Base-by-base conservation (phyloP, 1,140 invertebrate species). In the Drosophila sucinea region DNA sequence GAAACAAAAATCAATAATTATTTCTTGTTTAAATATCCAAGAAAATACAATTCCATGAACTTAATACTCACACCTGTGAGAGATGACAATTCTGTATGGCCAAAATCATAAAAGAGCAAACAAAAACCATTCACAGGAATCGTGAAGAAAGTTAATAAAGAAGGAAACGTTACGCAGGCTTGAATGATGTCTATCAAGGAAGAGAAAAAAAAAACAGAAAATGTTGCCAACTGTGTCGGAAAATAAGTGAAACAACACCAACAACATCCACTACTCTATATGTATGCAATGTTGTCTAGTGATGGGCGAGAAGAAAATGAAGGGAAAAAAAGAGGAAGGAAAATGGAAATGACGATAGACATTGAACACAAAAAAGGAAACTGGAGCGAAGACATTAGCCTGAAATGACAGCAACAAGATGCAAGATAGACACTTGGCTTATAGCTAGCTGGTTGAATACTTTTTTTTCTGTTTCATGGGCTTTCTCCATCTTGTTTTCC, bases 331-430 rank as follows among this genome's bases (percentile, higher is more conserved):
- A 60, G 6, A 65, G 23, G 25, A 41, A 67, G 23, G 11, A 60
- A 29, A 38, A 67, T 60, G 77, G 65, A 66, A 86, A 73, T 84
- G 84, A 87, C 84, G 77, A 74, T 70, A 87, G 84, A 87, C 84
- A 87, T 84, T 89, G 84, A 89, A 87, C 85, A 89, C 70, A 78
- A 84, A 89, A 84, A 84, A 76, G 80, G 80, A 89, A 89, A 89
- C 82, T 81, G 67, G 84, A 89, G 81, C 84, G 81, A 84, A 89
- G 85, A 89, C 84, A 89, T 89, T 89, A 89, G 84, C 80, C 74
- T 75, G 73, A 70, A 83, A 89, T 89, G 84, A 89, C 84, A 84
- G 84, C 85, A 89, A 73, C 84, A 89, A 81, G 84, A 89, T 73
- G 77, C 81, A 74, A 90, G 77, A 81, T 72, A 83, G 84, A 84